Base-by-base conservation (phyloP, 1,140 invertebrate genomes). In the Zaprionus ornatus region DNA sequence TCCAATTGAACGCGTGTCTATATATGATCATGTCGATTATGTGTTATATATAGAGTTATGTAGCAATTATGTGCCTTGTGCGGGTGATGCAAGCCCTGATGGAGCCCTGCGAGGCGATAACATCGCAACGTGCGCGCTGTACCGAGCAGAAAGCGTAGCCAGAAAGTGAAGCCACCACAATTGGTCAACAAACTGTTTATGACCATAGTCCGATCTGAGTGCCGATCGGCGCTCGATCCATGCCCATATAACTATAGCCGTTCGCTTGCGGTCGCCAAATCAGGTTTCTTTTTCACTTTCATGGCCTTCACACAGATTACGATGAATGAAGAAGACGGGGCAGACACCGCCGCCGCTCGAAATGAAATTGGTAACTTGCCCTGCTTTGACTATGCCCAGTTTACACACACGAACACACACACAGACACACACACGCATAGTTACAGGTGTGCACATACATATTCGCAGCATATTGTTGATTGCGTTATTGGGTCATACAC, bases 111-210 rank as follows among this genome's bases (percentile, higher is more conserved):
- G 15, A 7, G 40, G 40, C 40, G 40, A 45, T 45, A 45, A 45
- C 7, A 45, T 5, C 45, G 17, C 10, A 50, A 50, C 21, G 45
- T 50, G 12, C 45, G 19, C 10, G 45, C 45, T 50, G 45, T 50
- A 50, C 45, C 17, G 17, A 12, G 45, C 40, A 42, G 48, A 63
- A 42, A 72, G 65, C 40, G 19, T 42, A 73, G 67, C 59, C 27
- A 52, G 45, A 32, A 68, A 69, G 68, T 40, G 63, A 70, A 72
- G 69, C 60, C 9, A 45, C 54, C 66, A 66, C 68, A 74, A 88
- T 88, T 88, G 85, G 85, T 90, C 85, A 88, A 88, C 85, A 88
- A 88, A 87, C 83, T 87, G 61, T 87, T 87, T 84, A 84, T 75
- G 74, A 80, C 61, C 74, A 73, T 37, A 67, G 29, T 21, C 42